phyloP scores from a whole-genome alignment of 1,140 invertebrate species.

The Bombus pascuorum region DNA sequence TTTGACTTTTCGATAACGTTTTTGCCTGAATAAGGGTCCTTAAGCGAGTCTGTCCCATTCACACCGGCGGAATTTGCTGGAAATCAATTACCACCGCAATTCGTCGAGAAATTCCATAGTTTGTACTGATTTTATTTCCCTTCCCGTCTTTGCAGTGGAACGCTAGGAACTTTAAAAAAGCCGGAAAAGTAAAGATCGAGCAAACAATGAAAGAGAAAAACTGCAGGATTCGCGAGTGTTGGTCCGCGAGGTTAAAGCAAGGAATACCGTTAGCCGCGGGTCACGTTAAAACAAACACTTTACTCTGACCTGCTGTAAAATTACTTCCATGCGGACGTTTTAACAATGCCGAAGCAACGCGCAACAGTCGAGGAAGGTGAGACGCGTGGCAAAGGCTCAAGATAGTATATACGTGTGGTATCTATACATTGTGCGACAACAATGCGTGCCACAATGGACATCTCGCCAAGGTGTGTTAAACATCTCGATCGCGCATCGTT shows the following conservation, averaged over 20 bases:
- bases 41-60: too few species aligned
- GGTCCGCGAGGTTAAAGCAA: not conserved
- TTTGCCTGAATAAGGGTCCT: too few species aligned
- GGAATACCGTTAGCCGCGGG: conserved; percentile 26
- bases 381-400: conserved; percentile 15
- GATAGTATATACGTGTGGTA: conserved; percentile 47
- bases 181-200: not conserved
- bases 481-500: not conserved
- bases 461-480: not conserved
- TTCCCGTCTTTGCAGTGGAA: too few species aligned
- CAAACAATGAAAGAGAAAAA: not conserved
- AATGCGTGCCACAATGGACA: conserved; percentile 28
- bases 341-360: conserved; percentile 43
- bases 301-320: conserved; percentile 48
- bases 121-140: not conserved
- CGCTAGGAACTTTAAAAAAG: not conserved
- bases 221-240: not conserved
- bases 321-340: conserved; percentile 44
- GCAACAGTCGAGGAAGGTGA: not conserved
- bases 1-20: not conserved
- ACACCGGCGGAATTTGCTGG: not conserved
- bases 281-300: conserved; percentile 67
- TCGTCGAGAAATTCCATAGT: not conserved
- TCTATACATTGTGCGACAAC: conserved; percentile 37
- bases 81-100: not conserved